Evolutionary conservation across 1,140 invertebrate species (phyloP).

Genomic region (Drosophila tristis): DNA sequence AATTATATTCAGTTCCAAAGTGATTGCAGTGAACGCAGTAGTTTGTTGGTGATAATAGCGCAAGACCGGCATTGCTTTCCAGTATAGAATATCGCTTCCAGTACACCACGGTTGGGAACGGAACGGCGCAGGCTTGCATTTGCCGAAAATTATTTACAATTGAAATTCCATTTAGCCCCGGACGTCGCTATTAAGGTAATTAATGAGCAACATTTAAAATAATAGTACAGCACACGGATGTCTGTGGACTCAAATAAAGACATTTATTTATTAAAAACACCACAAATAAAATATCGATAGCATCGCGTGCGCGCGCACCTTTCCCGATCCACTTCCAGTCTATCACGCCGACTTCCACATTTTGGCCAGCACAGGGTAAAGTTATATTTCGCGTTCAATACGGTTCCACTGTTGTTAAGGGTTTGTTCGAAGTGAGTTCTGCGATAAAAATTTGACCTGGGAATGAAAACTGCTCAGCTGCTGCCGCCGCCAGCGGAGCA

Average conservation of each 20-base stretch:
- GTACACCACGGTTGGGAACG: slow-evolving; percentile 37
- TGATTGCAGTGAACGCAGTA: too few relatives aligned
- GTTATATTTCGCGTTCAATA: slow-evolving; percentile 57
- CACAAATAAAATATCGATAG: slow-evolving; percentile 41
- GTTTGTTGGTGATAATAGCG: slow-evolving; percentile 3
- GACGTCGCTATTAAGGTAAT: too few relatives aligned
- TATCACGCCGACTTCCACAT: slow-evolving; percentile 28
- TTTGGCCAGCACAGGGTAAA: slow-evolving; percentile 40
- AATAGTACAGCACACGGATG: too few relatives aligned
- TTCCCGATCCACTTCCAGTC: slow-evolving; percentile 41
- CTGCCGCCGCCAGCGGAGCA: slow-evolving; percentile 43
- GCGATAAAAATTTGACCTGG: slow-evolving; percentile 22
- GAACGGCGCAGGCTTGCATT: slow-evolving; percentile 34
- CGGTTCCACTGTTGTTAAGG: slow-evolving; percentile 81
- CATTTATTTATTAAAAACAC: too few relatives aligned
- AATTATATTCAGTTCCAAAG: too few relatives aligned
- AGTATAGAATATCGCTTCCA: slow-evolving; percentile 21
- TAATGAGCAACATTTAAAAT: too few relatives aligned
- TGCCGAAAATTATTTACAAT: not conserved
- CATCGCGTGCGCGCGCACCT: slow-evolving; percentile 28
- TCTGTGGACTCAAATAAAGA: too few relatives aligned
- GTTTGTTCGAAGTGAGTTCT: slow-evolving; percentile 84
- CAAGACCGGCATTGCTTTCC: slow-evolving; percentile 30
- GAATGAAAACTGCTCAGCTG: slow-evolving; percentile 31
- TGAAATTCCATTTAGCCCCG: not conserved